Evolutionary conservation across 1,140 invertebrate genomes (phyloP).

Genomic region (Oreohelix idahoensis): DNA sequence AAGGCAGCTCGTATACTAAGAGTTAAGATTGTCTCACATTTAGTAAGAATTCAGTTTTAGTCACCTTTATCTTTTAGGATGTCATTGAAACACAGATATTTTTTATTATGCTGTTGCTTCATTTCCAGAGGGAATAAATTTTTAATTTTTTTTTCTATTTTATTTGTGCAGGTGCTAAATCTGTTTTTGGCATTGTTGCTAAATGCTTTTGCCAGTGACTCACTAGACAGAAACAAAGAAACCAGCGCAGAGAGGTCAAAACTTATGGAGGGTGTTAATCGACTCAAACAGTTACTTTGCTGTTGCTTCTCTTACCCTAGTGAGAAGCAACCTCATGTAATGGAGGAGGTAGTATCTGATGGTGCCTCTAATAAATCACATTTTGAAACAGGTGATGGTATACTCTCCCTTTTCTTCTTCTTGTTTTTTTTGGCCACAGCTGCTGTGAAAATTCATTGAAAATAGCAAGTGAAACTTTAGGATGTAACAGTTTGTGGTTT

Average conservation of each 20-base stretch:
- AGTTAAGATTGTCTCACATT: too few relatives aligned
- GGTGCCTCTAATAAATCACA: background rate
- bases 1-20: too few relatives aligned
- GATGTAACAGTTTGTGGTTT: too few relatives aligned
- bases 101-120: too few relatives aligned
- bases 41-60: too few relatives aligned
- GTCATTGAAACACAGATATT: too few relatives aligned
- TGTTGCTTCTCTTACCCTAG: conserved; percentile 48
- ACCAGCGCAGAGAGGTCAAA: conserved; percentile 73
- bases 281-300: conserved; percentile 54
- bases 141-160: background rate
- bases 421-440: too few relatives aligned
- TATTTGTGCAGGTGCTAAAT: conserved; percentile 87
- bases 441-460: too few relatives aligned
- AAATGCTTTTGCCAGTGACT: conserved; percentile 92
- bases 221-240: conserved; percentile 83
- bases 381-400: background rate
- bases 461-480: too few relatives aligned
- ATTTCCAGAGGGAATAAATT: too few relatives aligned
- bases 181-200: conserved; percentile 99
- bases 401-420: too few relatives aligned
- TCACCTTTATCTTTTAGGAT: too few relatives aligned
- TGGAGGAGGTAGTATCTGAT: background rate
- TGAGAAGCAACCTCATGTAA: background rate
- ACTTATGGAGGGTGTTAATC: conserved; percentile 53